phyloP scores from a whole-genome alignment of 2,888 invertebrate genomes.

The Lasioglossum figueresi region DNA sequence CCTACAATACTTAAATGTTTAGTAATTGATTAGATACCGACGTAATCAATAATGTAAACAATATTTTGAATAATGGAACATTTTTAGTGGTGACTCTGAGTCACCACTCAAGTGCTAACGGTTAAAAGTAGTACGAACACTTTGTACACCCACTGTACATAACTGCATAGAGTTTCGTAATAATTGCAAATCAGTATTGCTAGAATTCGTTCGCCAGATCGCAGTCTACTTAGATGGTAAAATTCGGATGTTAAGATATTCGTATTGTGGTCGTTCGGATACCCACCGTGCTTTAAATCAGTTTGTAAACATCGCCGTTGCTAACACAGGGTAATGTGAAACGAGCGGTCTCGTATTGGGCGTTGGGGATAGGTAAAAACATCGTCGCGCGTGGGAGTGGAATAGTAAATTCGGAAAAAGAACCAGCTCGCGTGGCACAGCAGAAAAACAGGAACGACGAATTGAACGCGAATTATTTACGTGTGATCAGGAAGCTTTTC shows the following conservation, averaged over 20 bases:
- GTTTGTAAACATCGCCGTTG: background rate
- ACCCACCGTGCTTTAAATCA: background rate
- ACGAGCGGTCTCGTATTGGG: background rate
- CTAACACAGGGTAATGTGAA: background rate
- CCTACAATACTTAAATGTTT: too few relatives aligned
- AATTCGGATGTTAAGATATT: background rate
- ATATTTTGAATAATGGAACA: too few relatives aligned
- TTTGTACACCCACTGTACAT: too few relatives aligned
- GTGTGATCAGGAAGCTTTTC: background rate
- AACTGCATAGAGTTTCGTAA: too few relatives aligned
- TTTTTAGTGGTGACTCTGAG: too few relatives aligned
- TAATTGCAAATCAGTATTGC: too few relatives aligned
- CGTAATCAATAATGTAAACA: too few relatives aligned
- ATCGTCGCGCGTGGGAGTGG: constrained; percentile 35
- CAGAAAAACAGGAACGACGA: background rate
- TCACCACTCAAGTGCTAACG: too few relatives aligned
- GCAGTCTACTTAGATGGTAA: background rate
- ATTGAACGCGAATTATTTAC: background rate
- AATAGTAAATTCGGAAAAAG: constrained; percentile 31
- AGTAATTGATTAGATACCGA: too few relatives aligned
- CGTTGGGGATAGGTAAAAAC: constrained; percentile 34
- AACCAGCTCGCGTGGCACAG: background rate
- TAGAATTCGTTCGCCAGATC: background rate
- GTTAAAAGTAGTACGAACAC: too few relatives aligned
- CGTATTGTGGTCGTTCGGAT: too few relatives aligned